Evolutionary conservation across 1,140 invertebrate genomes (phyloP).

Genomic region (Mya arenaria): DNA sequence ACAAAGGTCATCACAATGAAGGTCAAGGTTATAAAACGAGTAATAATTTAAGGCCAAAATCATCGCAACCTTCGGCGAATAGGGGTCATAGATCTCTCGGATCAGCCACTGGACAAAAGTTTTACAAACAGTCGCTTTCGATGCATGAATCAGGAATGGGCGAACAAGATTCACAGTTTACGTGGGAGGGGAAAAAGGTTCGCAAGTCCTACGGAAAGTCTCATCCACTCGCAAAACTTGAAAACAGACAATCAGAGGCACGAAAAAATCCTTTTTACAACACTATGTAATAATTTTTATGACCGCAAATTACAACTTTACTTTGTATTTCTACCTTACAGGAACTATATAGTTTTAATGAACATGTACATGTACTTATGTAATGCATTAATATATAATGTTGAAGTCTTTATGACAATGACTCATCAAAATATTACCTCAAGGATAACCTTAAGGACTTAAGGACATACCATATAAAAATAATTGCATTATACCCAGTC

Average conservation of each 20-base stretch:
- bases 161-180: conserved; percentile 15
- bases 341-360: too few relatives aligned
- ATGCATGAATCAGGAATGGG: conserved; percentile 12
- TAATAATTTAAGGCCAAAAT: too few relatives aligned
- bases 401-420: too few relatives aligned
- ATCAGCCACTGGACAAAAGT: neutral
- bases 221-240: conserved; percentile 91
- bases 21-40: neutral
- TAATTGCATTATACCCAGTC: too few relatives aligned
- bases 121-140: conserved; percentile 17
- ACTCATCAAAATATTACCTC: too few relatives aligned
- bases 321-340: neutral
- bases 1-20: neutral
- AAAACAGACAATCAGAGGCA: neutral
- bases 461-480: too few relatives aligned
- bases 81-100: neutral
- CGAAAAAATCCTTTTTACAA: conserved; percentile 57
- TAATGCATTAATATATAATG: too few relatives aligned
- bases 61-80: neutral
- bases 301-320: neutral
- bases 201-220: conserved; percentile 93
- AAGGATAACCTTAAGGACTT: too few relatives aligned
- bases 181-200: conserved; percentile 68
- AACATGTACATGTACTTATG: too few relatives aligned
- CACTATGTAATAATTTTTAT: conserved; percentile 65